Base-by-base conservation (phyloP, 2,797 vertebrate species). In the Fistularia commersonii region DNA sequence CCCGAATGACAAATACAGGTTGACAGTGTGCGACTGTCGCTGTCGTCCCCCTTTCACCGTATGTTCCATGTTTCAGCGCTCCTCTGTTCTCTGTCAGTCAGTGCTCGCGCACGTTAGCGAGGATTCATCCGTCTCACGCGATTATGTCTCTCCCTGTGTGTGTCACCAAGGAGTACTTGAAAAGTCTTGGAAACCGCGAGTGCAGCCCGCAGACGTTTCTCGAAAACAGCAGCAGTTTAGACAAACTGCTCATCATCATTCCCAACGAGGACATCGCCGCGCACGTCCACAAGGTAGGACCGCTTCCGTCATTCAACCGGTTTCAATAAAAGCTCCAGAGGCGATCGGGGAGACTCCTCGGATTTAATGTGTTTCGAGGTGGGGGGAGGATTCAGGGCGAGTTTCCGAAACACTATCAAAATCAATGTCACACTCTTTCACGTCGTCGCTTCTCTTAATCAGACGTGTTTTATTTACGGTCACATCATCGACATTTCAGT, bases 231-330 rank as follows among this genome's bases (percentile, higher is more conserved):
- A 82, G 87, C 74, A 81, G 83, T 71, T 77, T 91, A 63, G 95
- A 98, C 83, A 98, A 98, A 78, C 90, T 99, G 34, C 87, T 97
- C 82, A 95, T 99, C 87, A 97, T 98, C 84, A 98, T 99, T 84
- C 94, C 93, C 75, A 99, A 98, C 53, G 94, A 97, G 90, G 96
- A 99, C 84, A 99, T 98, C 35, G 94, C 93, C 14, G 85, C 84
- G 50, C 93, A 93, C 54, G 95, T 99, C 85, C 95, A 99, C 85
- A 96, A 93, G 95, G 97, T 98, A 88, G 3, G 2, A 15, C 32
- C 37, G 23, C 37, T 32, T 31, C 15, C 15, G 12, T 8, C 23
- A 15, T 8, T 45, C 8, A n/a, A n/a, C 6, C 23, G 11, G 9
- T 40, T 23, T 23, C 23, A 2, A 23, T 23, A n/a, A n/a, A n/a